Evolutionary conservation across 1,140 invertebrate genomes (phyloP).

Genomic region (Lordiphosa mommai): DNA sequence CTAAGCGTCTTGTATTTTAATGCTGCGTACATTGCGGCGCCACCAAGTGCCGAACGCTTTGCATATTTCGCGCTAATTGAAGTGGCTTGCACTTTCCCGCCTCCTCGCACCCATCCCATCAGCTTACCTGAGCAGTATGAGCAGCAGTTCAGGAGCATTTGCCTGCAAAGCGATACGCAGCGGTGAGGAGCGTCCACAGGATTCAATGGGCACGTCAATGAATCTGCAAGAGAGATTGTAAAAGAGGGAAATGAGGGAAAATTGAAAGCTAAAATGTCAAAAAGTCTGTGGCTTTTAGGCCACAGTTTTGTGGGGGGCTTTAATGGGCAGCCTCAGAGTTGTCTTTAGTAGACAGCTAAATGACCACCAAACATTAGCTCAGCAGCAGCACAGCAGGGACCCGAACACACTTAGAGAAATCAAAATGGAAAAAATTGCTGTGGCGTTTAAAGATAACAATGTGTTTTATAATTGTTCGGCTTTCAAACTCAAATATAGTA

Average conservation of each 20-base stretch:
- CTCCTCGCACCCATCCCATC: background rate
- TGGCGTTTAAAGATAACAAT: too few species aligned
- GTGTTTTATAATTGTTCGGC: too few species aligned
- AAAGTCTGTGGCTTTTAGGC: conserved; percentile 27
- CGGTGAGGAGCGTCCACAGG: conserved; percentile 85
- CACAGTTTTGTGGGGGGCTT: conserved; percentile 31
- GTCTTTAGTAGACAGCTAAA: conserved; percentile 32
- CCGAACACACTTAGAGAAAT: conserved; percentile 1
- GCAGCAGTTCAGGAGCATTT: conserved; percentile 85
- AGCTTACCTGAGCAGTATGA: conserved; percentile 83
- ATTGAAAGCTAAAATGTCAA: conserved; percentile 20
- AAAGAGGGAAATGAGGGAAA: conserved; percentile 5
- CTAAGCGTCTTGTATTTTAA: conserved; percentile 62
- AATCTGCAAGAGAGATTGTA: conserved; percentile 81
- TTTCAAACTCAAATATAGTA: too few species aligned
- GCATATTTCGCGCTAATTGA: conserved; percentile 72
- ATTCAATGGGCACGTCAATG: conserved; percentile 89
- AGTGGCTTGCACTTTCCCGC: conserved; percentile 29
- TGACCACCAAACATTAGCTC: conserved; percentile 42
- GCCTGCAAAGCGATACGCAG: conserved; percentile 86
- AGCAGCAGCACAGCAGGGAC: conserved; percentile 7
- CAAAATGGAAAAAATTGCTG: too few species aligned
- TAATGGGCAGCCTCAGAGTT: conserved; percentile 30
- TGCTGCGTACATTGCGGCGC: conserved; percentile 59
- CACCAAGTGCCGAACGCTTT: conserved; percentile 55